Evolutionary conservation across 1,140 invertebrate genomes (phyloP).

Genomic region (Drusus annulatus): DNA sequence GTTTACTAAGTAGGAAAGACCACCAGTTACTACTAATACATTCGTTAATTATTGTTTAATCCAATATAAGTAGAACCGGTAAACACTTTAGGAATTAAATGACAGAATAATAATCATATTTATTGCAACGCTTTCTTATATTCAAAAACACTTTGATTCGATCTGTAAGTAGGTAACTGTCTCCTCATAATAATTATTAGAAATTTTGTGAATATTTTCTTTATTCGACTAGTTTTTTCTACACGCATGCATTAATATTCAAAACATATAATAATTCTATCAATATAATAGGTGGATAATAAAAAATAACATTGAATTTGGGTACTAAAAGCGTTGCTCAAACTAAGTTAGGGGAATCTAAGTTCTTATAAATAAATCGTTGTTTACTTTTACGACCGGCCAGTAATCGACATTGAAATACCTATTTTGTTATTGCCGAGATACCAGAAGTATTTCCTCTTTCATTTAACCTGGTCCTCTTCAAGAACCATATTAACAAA

Average conservation of each 20-base stretch:
- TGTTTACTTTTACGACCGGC: too few relatives aligned
- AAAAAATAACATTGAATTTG: neutral
- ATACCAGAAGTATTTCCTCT: too few relatives aligned
- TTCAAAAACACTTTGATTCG: neutral
- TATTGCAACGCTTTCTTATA: conserved; percentile 11
- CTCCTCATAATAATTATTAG: conserved; percentile 11
- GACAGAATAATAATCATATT: neutral
- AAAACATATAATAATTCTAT: neutral
- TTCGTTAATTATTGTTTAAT: too few relatives aligned
- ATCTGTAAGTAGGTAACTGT: neutral
- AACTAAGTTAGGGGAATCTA: neutral
- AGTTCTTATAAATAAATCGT: too few relatives aligned
- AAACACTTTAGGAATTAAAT: neutral
- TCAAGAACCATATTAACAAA: too few relatives aligned
- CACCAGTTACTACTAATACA: too few relatives aligned
- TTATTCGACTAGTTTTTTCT: conserved; percentile 10
- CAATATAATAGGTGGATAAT: neutral
- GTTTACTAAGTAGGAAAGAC: too few relatives aligned
- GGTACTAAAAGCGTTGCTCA: neutral
- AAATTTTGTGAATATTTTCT: neutral
- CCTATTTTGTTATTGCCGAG: too few relatives aligned
- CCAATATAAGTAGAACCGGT: neutral
- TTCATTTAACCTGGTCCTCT: too few relatives aligned
- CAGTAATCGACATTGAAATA: too few relatives aligned
- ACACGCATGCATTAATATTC: too few relatives aligned